These are phyloP conservation scores for Drosophila eugracilis DNA, from an alignment of 1,140 invertebrate genomes.

Conservation along the genomic window DNA sequence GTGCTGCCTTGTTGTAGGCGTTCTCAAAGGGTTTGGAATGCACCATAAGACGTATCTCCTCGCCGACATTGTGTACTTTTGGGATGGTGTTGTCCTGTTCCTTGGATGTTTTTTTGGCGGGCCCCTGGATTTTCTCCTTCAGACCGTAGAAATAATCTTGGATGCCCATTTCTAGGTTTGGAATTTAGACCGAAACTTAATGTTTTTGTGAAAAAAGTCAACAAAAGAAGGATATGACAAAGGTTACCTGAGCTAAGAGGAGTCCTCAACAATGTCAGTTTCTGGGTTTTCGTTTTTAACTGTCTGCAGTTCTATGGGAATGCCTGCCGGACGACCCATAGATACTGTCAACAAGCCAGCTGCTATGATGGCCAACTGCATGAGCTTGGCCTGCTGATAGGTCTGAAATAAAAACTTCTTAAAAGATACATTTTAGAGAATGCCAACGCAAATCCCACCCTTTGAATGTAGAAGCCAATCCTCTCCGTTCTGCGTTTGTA, in stretches of 20 bases:
- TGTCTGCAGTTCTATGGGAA: constrained; percentile 16
- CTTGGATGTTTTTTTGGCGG: background rate
- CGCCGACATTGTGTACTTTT: constrained; percentile 57
- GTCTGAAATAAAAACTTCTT: constrained; percentile 34
- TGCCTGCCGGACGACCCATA: background rate
- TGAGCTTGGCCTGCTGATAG: constrained; percentile 66
- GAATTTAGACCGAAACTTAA: background rate
- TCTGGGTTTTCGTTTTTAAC: constrained; percentile 1
- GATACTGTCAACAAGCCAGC: constrained; percentile 45
- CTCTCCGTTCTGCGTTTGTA: constrained; percentile 39
- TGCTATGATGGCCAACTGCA: constrained; percentile 59
- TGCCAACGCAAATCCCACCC: constrained; percentile 15
- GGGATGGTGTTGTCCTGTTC: background rate
- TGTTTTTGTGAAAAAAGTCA: background rate
- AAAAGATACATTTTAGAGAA: background rate
- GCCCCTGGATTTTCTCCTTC: background rate
- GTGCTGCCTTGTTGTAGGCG: constrained; percentile 42
- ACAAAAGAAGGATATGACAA: background rate
- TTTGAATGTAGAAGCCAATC: constrained; percentile 59
- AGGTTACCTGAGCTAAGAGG: constrained; percentile 17
- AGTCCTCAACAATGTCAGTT: background rate
- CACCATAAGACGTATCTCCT: constrained; percentile 57
- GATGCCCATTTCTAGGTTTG: constrained; percentile 17
- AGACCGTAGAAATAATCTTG: background rate
- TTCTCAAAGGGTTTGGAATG: constrained; percentile 48